These are phyloP conservation scores for Propithecus perrieri DNA, from an alignment of 2,797 vertebrate genomes.

Conservation along the genomic window DNA sequence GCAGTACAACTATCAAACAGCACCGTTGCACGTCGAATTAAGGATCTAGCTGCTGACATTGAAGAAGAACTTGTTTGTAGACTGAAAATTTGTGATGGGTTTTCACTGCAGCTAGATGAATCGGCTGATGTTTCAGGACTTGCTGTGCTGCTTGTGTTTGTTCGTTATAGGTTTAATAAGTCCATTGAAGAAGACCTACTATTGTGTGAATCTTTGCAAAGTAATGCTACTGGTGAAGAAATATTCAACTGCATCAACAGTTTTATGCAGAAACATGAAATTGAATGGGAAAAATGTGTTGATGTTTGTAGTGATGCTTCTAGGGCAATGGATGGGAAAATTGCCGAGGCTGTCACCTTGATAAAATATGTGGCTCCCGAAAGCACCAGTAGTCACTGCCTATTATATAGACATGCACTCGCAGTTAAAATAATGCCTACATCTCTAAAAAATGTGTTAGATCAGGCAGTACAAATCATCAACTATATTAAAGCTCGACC, in stretches of 20 bases:
- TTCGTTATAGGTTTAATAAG: slow-evolving; percentile 75
- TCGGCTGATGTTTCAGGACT: slow-evolving; percentile 77
- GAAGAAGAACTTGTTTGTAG: slow-evolving; percentile 77
- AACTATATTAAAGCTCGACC: slow-evolving; percentile 75
- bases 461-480: slow-evolving; percentile 75
- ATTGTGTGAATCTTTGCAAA: slow-evolving; percentile 74
- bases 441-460: slow-evolving; percentile 74
- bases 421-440: slow-evolving; percentile 75
- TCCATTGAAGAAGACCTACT: slow-evolving; percentile 76
- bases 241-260: slow-evolving; percentile 74
- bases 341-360: slow-evolving; percentile 70
- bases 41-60: slow-evolving; percentile 76
- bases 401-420: slow-evolving; percentile 68
- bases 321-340: slow-evolving; percentile 70
- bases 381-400: slow-evolving; percentile 69
- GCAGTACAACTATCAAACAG: slow-evolving; percentile 71
- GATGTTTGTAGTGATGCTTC: slow-evolving; percentile 76
- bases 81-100: slow-evolving; percentile 75
- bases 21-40: slow-evolving; percentile 71
- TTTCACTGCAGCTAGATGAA: slow-evolving; percentile 75
- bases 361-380: slow-evolving; percentile 69
- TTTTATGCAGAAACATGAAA: slow-evolving; percentile 79
- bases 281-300: slow-evolving; percentile 77
- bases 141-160: slow-evolving; percentile 74
- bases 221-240: slow-evolving; percentile 74